Evolutionary conservation across 2,888 invertebrate species (phyloP).

Genomic region (Glaucopsyche alexis): DNA sequence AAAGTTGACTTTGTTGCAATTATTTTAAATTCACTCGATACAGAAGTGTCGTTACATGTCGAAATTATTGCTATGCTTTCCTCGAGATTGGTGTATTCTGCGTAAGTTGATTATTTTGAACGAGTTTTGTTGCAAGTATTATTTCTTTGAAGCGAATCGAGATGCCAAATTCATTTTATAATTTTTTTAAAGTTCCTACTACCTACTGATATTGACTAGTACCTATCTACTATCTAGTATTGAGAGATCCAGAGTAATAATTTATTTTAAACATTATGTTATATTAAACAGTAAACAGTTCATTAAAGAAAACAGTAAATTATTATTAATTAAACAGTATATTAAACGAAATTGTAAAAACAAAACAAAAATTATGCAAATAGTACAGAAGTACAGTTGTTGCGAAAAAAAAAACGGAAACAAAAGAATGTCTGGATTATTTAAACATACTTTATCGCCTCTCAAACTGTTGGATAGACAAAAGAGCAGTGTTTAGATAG

Average conservation of each 20-base stretch:
- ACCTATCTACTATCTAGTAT: neutral
- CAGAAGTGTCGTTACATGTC: conserved; percentile 25
- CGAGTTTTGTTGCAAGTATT: neutral
- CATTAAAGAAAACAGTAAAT: no score
- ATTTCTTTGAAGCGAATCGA: neutral
- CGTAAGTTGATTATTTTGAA: conserved; percentile 7
- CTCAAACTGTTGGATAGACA: conserved; percentile 61
- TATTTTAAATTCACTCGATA: conserved; percentile 14
- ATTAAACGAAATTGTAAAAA: neutral
- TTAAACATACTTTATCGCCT: conserved; percentile 23
- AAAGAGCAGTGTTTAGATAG: conserved; percentile 63
- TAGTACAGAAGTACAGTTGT: neutral
- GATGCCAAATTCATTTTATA: neutral
- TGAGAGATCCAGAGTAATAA: no score
- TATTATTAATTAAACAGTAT: no score
- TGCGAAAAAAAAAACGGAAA: conserved; percentile 5
- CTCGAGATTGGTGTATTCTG: conserved; percentile 9
- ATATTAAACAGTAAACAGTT: no score
- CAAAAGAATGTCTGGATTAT: conserved; percentile 22
- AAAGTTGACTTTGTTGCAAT: conserved; percentile 7
- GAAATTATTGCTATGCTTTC: conserved; percentile 22
- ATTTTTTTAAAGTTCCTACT: neutral
- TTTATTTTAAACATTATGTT: no score
- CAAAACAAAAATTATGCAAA: neutral
- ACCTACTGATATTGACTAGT: neutral